phyloP scores from a whole-genome alignment of 2,888 invertebrate genomes.

The Chrysolina oricalcia region DNA sequence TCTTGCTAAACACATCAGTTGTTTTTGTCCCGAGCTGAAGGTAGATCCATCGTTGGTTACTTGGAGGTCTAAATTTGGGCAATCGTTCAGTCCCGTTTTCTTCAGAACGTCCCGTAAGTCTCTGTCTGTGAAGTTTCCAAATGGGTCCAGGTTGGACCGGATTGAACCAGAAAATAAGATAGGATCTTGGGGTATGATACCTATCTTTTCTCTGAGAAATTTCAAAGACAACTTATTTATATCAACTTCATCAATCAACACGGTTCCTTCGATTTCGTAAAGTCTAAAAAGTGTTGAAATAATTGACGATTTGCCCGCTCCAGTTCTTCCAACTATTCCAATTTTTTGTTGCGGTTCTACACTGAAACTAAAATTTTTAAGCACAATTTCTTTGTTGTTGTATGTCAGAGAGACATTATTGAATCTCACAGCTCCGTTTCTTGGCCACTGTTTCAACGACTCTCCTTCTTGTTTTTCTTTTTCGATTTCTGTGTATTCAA shows the following conservation, averaged over 20 bases:
- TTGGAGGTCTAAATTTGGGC: constrained; percentile 73
- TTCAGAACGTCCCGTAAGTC: constrained; percentile 88
- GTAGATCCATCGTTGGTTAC: constrained; percentile 55
- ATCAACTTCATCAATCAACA: constrained; percentile 86
- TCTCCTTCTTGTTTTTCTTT: constrained; percentile 63
- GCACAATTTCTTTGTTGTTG: constrained; percentile 80
- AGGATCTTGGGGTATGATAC: constrained; percentile 90
- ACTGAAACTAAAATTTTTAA: constrained; percentile 80
- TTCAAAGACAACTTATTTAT: constrained; percentile 82
- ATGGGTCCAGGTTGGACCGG: constrained; percentile 91
- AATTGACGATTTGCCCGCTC: constrained; percentile 87
- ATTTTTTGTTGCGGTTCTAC: constrained; percentile 82
- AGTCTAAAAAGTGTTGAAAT: constrained; percentile 87
- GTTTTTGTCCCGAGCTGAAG: constrained; percentile 75
- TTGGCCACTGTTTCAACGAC: constrained; percentile 83
- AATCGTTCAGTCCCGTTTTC: constrained; percentile 79
- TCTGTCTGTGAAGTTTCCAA: constrained; percentile 83
- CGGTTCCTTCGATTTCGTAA: constrained; percentile 83
- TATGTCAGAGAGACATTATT: constrained; percentile 82
- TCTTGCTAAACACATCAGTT: constrained; percentile 74
- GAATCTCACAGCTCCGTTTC: constrained; percentile 80
- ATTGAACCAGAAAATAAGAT: constrained; percentile 90
- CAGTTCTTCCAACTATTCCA: constrained; percentile 88
- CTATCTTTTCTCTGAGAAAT: constrained; percentile 82
- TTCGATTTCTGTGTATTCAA: constrained; percentile 71